Evolutionary conservation across 92 coral and sea anemone genomes (phyloP).

Genomic region (Epizoanthus fatuus): DNA sequence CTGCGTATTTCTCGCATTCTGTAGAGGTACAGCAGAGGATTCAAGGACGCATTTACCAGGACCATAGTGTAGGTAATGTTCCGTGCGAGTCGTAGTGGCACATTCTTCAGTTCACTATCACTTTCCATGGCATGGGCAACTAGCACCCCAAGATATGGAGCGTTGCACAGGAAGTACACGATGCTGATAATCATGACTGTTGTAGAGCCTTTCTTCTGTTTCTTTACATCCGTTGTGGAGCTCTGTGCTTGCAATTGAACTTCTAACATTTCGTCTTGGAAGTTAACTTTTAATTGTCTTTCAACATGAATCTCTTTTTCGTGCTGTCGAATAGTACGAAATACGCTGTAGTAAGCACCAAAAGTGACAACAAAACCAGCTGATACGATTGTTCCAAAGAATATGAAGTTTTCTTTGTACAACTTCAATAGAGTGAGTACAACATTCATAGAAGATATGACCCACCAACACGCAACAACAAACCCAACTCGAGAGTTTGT

Average conservation of each 20-base stretch:
- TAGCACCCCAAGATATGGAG: neutral
- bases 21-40: neutral
- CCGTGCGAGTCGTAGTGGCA: neutral
- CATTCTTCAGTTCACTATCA: neutral
- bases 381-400: constrained; percentile 10
- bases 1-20: constrained; percentile 7
- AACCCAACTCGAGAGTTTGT: neutral
- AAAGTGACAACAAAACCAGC: neutral
- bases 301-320: neutral
- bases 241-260: too few species aligned
- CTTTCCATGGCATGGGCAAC: neutral
- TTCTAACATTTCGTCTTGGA: neutral
- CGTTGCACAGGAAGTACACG: constrained; percentile 1
- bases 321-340: constrained; percentile 2
- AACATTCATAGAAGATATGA: neutral
- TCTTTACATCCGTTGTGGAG: too few species aligned
- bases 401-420: constrained; percentile 8
- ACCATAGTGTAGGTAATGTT: neutral
- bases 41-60: neutral
- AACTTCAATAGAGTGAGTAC: neutral
- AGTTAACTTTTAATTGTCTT: neutral
- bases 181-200: neutral
- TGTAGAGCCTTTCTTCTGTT: too few species aligned
- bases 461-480: neutral
- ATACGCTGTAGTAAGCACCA: neutral